phyloP scores from a whole-genome alignment of 2,888 invertebrate species.

The Hemithea aestivaria region DNA sequence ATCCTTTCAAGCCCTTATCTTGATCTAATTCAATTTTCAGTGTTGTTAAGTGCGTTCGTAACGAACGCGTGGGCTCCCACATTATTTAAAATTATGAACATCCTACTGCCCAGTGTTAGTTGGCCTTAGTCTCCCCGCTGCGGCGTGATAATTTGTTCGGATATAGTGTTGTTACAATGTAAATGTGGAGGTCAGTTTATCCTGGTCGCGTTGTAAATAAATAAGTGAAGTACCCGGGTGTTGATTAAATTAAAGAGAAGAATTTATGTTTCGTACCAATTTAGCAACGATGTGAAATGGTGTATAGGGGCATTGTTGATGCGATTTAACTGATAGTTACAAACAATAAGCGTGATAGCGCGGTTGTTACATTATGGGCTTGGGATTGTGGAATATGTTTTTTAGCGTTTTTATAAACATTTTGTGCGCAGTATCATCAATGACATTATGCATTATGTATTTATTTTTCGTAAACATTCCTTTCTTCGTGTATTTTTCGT shows the following conservation, averaged over 20 bases:
- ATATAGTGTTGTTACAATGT: constrained; percentile 29
- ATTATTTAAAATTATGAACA: constrained; percentile 60
- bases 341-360: constrained; percentile 38
- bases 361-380: constrained; percentile 22
- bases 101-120: constrained; percentile 37
- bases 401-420: constrained; percentile 3
- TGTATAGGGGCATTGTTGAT: constrained; percentile 55
- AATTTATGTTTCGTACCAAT: constrained; percentile 71
- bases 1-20: constrained; percentile 34
- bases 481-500: too few relatives aligned
- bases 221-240: constrained; percentile 59
- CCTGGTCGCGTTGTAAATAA: constrained; percentile 46
- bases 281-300: constrained; percentile 73
- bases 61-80: constrained; percentile 52
- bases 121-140: constrained; percentile 28
- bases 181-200: constrained; percentile 39
- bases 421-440: constrained; percentile 8
- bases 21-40: constrained; percentile 44
- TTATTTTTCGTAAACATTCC: too few relatives aligned
- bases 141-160: constrained; percentile 19
- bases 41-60: constrained; percentile 43
- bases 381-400: constrained; percentile 14
- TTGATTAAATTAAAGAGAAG: constrained; percentile 75
- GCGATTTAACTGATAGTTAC: constrained; percentile 53
- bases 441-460: too few relatives aligned